Conservation (phyloP, 2,113 vertebrate species). For the Periophthalmus modestus region DNA sequence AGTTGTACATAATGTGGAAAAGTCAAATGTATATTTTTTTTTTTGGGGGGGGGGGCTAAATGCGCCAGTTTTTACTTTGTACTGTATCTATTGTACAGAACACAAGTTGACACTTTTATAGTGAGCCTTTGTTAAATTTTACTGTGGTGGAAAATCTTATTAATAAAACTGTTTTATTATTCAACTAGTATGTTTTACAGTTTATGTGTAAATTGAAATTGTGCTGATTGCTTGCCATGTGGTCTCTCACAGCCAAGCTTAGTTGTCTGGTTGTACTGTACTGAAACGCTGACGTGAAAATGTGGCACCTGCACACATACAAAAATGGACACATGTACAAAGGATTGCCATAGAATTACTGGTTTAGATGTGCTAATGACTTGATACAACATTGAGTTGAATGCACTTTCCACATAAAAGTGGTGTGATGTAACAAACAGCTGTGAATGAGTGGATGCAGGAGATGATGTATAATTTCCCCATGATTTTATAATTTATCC, state of each 20-base stretch:
- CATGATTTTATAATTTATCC: neutral
- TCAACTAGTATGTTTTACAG: slow-evolving; percentile 40
- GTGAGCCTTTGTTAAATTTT: slow-evolving; percentile 98
- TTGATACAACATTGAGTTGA: slow-evolving; percentile 16
- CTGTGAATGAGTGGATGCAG: neutral
- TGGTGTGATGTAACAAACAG: no score
- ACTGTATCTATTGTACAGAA: slow-evolving; percentile 97
- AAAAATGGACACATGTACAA: slow-evolving; percentile 4
- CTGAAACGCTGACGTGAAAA: neutral
- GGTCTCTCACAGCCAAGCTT: neutral
- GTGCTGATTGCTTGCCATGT: neutral
- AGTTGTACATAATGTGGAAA: slow-evolving; percentile 77
- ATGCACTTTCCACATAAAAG: no score
- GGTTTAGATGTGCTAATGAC: slow-evolving; percentile 23
- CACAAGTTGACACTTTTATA: slow-evolving; percentile 87
- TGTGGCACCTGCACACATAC: neutral
- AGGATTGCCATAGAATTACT: slow-evolving; percentile 24
- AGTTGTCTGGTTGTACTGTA: neutral
- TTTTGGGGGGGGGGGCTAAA: slow-evolving; percentile 21
- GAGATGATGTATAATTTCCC: neutral
- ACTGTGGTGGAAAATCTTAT: slow-evolving; percentile 89
- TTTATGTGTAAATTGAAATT: neutral
- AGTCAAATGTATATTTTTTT: slow-evolving; percentile 35
- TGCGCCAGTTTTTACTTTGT: slow-evolving; percentile 85
- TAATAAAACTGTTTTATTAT: slow-evolving; percentile 76